A percentile compares a stretch with the other conserved stretches of the same genome.
Conservation (phyloP, 1,140 invertebrate genomes). For the Drosophila baimaii region DNA sequence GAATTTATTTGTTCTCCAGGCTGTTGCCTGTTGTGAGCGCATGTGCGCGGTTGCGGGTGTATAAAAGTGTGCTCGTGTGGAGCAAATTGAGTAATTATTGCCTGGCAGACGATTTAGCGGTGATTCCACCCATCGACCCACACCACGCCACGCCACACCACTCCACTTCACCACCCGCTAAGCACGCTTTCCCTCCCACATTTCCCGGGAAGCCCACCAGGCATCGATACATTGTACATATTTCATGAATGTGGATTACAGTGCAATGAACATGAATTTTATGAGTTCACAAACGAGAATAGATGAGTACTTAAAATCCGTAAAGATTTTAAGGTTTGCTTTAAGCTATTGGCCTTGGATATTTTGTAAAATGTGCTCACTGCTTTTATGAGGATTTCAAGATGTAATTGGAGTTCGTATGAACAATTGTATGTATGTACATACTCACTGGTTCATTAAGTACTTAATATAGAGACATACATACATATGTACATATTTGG, state of each 20-base stretch:
- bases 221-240: background rate
- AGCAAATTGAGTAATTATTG: conserved; percentile 50
- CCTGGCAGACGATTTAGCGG: conserved; percentile 13
- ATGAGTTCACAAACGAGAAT: background rate
- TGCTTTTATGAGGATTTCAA: too few relatives aligned
- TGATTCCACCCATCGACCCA: conserved; percentile 9
- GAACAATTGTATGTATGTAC: too few relatives aligned
- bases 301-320: background rate
- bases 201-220: background rate
- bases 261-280: conserved; percentile 1
- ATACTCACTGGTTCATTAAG: too few relatives aligned
- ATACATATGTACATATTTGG: too few relatives aligned
- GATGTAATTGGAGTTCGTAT: too few relatives aligned
- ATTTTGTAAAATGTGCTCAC: background rate
- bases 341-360: background rate
- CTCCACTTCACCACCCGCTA: background rate
- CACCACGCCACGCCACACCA: too few relatives aligned
- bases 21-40: background rate
- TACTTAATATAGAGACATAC: too few relatives aligned
- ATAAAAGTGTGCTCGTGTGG: conserved; percentile 7
- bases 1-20: background rate
- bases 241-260: background rate
- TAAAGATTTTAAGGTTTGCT: background rate
- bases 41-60: background rate
- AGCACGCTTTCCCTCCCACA: background rate